A percentile compares a stretch with the other conserved stretches of the same genome.
Conservation (phyloP, 2,888 invertebrate genomes). For the Andrena bucephala region DNA sequence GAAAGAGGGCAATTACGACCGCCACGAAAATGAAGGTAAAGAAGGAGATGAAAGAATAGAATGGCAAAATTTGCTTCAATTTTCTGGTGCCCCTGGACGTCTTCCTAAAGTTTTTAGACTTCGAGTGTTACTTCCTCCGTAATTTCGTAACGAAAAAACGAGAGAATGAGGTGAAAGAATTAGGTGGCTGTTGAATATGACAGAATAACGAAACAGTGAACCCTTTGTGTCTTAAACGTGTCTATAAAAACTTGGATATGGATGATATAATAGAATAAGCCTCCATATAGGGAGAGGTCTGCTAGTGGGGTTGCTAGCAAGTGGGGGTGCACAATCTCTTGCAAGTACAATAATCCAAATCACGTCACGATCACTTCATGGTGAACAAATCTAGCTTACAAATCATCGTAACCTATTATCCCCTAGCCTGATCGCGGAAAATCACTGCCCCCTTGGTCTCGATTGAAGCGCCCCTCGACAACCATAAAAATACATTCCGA, state of each 20-base stretch:
- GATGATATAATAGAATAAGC: no score
- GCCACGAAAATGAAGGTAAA: constrained; percentile 56
- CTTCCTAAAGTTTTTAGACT: background rate
- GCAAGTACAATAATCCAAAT: no score
- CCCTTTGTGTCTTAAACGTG: background rate
- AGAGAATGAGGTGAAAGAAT: background rate
- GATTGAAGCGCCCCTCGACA: constrained; percentile 9
- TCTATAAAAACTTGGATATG: no score
- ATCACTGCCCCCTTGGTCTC: background rate
- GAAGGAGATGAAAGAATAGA: constrained; percentile 10
- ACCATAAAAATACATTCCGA: constrained; percentile 24
- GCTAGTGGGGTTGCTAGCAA: no score
- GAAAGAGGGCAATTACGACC: constrained; percentile 73
- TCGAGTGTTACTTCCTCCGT: background rate
- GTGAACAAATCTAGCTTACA: background rate
- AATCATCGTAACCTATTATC: background rate
- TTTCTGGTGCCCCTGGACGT: constrained; percentile 19
- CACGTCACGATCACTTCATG: background rate
- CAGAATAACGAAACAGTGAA: background rate
- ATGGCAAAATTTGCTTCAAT: constrained; percentile 16
- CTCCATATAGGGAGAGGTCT: no score
- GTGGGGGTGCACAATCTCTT: no score
- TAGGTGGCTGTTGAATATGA: background rate
- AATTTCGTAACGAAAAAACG: background rate
- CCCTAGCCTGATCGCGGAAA: background rate